A percentile compares a stretch with the other conserved stretches of the same genome.
phyloP scores from a whole-genome alignment of 2,888 invertebrate species.

The Bugulina stolonifera region DNA sequence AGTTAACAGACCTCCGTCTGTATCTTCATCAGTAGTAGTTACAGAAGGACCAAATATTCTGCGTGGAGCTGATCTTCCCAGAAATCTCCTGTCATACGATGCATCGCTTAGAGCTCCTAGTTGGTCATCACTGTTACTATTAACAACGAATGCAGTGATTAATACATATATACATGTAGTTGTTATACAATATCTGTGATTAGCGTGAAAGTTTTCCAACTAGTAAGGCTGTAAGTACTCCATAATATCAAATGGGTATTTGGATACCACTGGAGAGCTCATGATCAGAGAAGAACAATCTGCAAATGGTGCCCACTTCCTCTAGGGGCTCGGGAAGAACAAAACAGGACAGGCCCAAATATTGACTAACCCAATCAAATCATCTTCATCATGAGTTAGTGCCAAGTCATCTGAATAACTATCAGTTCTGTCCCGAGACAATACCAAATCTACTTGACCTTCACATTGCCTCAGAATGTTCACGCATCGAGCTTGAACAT shows the following conservation, averaged over 20 bases:
- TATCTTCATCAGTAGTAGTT: constrained; percentile 17
- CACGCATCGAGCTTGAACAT: background rate
- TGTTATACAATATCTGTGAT: no score
- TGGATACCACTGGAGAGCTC: no score
- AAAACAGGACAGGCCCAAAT: no score
- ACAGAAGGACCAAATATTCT: constrained; percentile 21
- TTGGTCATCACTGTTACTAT: constrained; percentile 16
- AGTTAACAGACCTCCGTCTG: background rate
- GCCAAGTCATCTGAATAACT: constrained; percentile 12
- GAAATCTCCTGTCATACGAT: background rate
- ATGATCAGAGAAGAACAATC: no score
- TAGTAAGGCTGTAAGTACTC: no score
- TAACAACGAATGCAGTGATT: background rate
- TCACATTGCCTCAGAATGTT: background rate
- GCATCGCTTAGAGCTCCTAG: constrained; percentile 1
- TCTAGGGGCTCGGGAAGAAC: no score
- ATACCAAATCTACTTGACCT: background rate
- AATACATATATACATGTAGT: no score
- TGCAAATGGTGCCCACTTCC: no score
- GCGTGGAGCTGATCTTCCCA: constrained; percentile 2
- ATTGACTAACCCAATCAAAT: no score
- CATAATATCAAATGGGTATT: no score
- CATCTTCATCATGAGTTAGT: background rate
- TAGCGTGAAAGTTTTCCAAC: no score
- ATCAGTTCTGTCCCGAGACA: background rate